Conservation (phyloP, 2,113 vertebrate species). For the Neodontobutis hainanensis region DNA sequence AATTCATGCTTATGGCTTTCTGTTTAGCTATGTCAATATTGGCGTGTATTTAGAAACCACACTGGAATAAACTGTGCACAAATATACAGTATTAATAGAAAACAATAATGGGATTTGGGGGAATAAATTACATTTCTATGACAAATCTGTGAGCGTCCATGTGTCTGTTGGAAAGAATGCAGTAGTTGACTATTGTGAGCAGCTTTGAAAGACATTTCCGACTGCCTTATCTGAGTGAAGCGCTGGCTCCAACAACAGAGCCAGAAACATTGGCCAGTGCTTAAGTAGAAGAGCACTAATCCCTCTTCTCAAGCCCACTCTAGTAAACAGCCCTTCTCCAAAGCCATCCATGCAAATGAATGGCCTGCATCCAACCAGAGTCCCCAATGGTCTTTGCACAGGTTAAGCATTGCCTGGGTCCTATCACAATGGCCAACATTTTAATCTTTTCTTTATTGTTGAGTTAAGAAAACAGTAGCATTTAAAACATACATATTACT, state of each 20-base stretch:
- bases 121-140: neutral
- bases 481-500: too few species aligned
- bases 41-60: neutral
- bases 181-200: slow-evolving; percentile 41
- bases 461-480: slow-evolving; percentile 20
- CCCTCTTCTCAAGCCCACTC: slow-evolving; percentile 59
- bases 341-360: slow-evolving; percentile 64
- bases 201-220: slow-evolving; percentile 58
- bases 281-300: slow-evolving; percentile 73
- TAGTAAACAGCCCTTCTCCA: slow-evolving; percentile 66
- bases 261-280: slow-evolving; percentile 58
- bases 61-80: slow-evolving; percentile 19
- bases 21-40: slow-evolving; percentile 31
- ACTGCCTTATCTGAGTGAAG: slow-evolving; percentile 67
- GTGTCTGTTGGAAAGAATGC: slow-evolving; percentile 3
- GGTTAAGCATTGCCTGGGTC: slow-evolving; percentile 23
- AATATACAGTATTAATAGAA: slow-evolving; percentile 1
- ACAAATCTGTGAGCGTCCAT: neutral
- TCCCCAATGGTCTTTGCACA: slow-evolving; percentile 10
- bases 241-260: slow-evolving; percentile 55
- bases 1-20: slow-evolving; percentile 37
- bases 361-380: slow-evolving; percentile 18
- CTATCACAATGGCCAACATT: neutral
- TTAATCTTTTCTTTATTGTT: neutral
- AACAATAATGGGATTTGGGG: slow-evolving; percentile 9